These are phyloP conservation scores for Sarcophaga peregrina DNA, from an alignment of 1,140 invertebrate species.

Conservation along the genomic window DNA sequence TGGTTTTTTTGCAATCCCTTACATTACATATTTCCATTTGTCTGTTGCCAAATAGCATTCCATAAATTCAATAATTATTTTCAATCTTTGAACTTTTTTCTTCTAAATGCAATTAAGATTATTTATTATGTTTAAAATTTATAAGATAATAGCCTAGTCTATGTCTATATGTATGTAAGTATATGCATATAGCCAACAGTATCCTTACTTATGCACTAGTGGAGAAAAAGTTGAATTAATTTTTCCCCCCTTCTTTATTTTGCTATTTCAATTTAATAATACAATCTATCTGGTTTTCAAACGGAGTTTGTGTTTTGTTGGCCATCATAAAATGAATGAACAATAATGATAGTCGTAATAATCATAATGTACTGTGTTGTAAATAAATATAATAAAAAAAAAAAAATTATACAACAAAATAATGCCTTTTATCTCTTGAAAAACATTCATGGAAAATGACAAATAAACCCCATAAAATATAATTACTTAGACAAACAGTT, in stretches of 20 bases:
- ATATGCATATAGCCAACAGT: background rate
- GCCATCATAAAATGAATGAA: background rate
- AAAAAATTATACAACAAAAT: slow-evolving; percentile 23
- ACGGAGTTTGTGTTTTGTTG: background rate
- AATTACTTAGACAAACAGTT: slow-evolving; percentile 59
- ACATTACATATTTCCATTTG: background rate
- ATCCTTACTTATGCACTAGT: background rate
- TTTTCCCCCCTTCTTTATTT: too few relatives aligned
- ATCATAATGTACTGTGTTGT: background rate
- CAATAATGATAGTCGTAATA: background rate
- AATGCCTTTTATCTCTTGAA: slow-evolving; percentile 57
- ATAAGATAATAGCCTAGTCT: background rate
- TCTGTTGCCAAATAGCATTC: background rate
- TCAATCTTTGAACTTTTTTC: slow-evolving; percentile 7
- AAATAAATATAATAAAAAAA: slow-evolving; percentile 18
- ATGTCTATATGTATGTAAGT: background rate
- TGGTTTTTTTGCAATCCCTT: background rate
- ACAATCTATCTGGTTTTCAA: background rate
- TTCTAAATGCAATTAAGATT: background rate
- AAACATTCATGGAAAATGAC: slow-evolving; percentile 62
- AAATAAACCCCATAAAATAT: slow-evolving; percentile 65
- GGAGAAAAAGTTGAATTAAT: background rate
- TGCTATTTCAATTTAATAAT: too few relatives aligned
- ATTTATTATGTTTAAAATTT: slow-evolving; percentile 1
- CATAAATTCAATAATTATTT: slow-evolving; percentile 8